Evolutionary conservation across 2,113 vertebrate genomes (phyloP).

Genomic region (Myotis lucifugus): DNA sequence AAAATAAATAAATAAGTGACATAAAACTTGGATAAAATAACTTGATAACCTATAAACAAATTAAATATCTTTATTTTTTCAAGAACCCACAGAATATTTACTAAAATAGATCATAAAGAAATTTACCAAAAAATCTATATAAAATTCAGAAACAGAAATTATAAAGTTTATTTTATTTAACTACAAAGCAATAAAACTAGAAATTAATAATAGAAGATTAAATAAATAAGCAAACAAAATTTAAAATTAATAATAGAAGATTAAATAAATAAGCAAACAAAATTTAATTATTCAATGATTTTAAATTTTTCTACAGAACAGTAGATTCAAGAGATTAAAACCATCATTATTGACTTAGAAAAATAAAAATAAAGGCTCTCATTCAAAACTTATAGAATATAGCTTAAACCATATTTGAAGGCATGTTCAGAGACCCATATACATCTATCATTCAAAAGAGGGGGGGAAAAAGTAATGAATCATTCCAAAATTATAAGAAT

Average conservation of each 20-base stretch:
- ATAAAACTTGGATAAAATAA: background rate
- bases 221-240: slow-evolving; percentile 36
- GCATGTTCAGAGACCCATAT: slow-evolving; percentile 1
- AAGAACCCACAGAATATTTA: background rate
- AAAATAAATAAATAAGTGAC: background rate
- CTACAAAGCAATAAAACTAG: slow-evolving; percentile 4
- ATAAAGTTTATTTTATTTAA: slow-evolving; percentile 34
- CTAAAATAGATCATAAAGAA: slow-evolving; percentile 26
- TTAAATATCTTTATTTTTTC: background rate
- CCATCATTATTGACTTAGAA: background rate
- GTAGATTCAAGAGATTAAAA: background rate
- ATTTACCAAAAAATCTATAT: background rate
- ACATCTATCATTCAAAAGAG: background rate
- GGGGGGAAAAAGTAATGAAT: background rate
- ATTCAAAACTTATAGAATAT: background rate
- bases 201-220: slow-evolving; percentile 29
- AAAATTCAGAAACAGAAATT: background rate
- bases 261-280: slow-evolving; percentile 39
- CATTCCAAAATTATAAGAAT: slow-evolving; percentile 21
- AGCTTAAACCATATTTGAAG: slow-evolving; percentile 1
- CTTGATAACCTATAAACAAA: background rate
- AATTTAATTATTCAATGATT: background rate
- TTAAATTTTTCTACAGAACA: slow-evolving; percentile 24
- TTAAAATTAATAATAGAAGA: slow-evolving; percentile 12
- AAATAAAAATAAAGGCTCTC: slow-evolving; percentile 10